Evolutionary conservation across 2,113 vertebrate species (phyloP), one percentile per base, ranked within the genome.

Genomic region (Periophthalmus modestus): DNA sequence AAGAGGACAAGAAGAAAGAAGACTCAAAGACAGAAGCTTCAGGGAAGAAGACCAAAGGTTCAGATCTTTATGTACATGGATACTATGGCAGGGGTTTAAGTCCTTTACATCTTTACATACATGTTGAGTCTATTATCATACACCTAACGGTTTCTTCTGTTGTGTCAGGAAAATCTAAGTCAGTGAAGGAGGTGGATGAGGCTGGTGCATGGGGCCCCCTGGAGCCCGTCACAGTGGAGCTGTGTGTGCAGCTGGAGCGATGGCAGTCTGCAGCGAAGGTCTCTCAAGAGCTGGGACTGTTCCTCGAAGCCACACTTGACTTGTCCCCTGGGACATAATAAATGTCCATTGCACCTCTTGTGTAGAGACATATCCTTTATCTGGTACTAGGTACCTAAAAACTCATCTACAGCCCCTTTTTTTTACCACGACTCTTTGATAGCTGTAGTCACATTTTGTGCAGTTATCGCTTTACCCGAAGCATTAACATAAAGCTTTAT

Each of bases 191-290:
- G 21, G 16, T 0, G 28, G 70, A 6, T 0, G 71, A 12, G 4
- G 61, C n/a, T 15, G 48, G 39, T 7, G 18, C 0, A 0, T 39
- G 55, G 1, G 48, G 58, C 57, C 87, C 39, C 19, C 80, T 62
- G 0, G 85, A 88, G 57, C 89, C 92, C 0, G 76, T 95, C 72
- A 93, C 91, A 0, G 92, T 96, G 80, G 94, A 94, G 12, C 80
- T 97, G 50, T 92, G 89, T 16, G 54, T 98, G 71, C 90, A 93
- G 76, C 82, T 97, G 55, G 70, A 79, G 28, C 94, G 93, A 68
- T 94, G 90, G 93, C 84, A 72, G 55, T 58, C 39, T 4, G 43
- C 70, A 24, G 63, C 81, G 7, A 47, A 74, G 28, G 69, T 79
- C 21, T 59, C 58, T 4, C 52, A 13, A 15, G 47, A 55, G 2